Conservation (phyloP, 1,140 invertebrate genomes). For the Drosophila triauraria region DNA sequence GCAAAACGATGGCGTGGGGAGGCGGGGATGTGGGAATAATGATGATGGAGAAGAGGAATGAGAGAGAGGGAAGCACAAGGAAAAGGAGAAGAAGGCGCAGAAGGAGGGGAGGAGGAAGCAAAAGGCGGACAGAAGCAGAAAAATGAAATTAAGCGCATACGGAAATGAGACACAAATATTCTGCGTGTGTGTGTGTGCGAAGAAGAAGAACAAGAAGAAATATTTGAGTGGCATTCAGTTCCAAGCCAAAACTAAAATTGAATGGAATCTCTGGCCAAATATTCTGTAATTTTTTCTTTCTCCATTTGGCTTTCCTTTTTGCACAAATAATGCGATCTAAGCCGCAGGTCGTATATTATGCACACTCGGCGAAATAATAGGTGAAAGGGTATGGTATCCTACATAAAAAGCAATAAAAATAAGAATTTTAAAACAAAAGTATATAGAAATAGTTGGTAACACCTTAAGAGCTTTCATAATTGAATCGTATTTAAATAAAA, state of each 20-base stretch:
- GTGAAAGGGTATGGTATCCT: not conserved
- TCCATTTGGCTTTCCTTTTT: slow-evolving; percentile 17
- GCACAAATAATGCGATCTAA: slow-evolving; percentile 64
- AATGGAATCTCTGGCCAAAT: slow-evolving; percentile 58
- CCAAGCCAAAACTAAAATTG: slow-evolving; percentile 61
- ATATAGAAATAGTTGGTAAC: no score
- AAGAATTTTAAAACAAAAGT: no score
- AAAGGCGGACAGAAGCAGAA: slow-evolving; percentile 57
- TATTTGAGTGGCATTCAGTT: slow-evolving; percentile 72
- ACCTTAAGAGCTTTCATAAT: no score
- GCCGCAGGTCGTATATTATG: slow-evolving; percentile 47
- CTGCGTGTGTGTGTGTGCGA: slow-evolving; percentile 46
- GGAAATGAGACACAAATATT: slow-evolving; percentile 81
- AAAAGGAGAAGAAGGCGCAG: not conserved
- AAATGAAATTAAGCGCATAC: slow-evolving; percentile 82
- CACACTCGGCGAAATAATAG: slow-evolving; percentile 14
- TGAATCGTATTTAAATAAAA: no score
- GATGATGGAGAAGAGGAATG: slow-evolving; percentile 51
- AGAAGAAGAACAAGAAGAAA: slow-evolving; percentile 36
- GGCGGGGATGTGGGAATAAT: slow-evolving; percentile 44
- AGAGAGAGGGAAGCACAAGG: slow-evolving; percentile 3
- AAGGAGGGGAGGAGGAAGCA: slow-evolving; percentile 25
- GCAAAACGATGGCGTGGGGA: slow-evolving; percentile 9
- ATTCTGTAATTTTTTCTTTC: slow-evolving; percentile 16
- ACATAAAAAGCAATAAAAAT: no score